Percentiles rank a stretch among this genome's conserved stretches.
Conservation (phyloP, 2,113 vertebrate genomes). For the Zosterops pallidus region DNA sequence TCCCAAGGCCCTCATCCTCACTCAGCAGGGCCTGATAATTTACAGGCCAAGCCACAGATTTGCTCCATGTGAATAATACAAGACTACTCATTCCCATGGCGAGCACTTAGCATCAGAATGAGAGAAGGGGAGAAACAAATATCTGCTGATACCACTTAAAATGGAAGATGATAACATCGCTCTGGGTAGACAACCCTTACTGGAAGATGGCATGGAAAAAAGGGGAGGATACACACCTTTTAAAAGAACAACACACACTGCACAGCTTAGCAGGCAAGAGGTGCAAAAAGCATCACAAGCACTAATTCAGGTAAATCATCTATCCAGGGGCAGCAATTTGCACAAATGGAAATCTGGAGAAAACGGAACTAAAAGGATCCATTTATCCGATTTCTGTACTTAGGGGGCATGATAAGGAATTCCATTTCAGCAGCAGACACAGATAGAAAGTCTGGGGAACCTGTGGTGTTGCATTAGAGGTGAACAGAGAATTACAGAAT, state of each 20-base stretch:
- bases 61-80: conserved; percentile 10
- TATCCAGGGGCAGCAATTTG: background rate
- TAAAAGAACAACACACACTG: background rate
- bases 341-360: background rate
- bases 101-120: background rate
- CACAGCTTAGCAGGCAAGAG: background rate
- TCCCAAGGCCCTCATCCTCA: no score
- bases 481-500: background rate
- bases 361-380: background rate
- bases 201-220: conserved; percentile 35
- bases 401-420: background rate
- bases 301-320: background rate
- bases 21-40: background rate
- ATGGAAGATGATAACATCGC: background rate
- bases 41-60: conserved; percentile 22
- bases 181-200: background rate
- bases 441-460: background rate
- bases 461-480: background rate
- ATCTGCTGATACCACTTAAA: conserved; percentile 41
- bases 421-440: background rate
- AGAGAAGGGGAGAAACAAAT: conserved; percentile 7
- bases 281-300: background rate
- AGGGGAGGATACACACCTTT: background rate
- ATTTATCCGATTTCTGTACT: background rate
- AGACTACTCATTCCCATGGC: background rate